Conservation (phyloP, 2,888 invertebrate species). For the Apamea crenata region DNA sequence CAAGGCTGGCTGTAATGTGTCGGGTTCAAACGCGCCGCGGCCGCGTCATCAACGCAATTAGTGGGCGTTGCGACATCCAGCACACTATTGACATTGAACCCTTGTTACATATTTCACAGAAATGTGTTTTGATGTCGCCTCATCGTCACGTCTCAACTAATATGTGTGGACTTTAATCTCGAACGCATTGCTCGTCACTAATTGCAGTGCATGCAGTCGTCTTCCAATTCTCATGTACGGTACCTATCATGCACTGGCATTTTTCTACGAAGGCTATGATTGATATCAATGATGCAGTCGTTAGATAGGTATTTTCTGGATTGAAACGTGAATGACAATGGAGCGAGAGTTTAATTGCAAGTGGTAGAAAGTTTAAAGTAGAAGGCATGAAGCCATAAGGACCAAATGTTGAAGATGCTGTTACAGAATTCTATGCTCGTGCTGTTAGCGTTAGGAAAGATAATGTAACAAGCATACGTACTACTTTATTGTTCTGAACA, state of each 20-base stretch:
- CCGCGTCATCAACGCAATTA: constrained; percentile 83
- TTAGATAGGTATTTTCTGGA: constrained; percentile 35
- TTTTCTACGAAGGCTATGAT: constrained; percentile 60
- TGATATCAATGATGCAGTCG: constrained; percentile 53
- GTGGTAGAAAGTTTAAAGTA: constrained; percentile 31
- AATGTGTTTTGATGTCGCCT: constrained; percentile 82
- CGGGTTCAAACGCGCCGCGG: constrained; percentile 85
- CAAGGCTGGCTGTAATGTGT: constrained; percentile 84
- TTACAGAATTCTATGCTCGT: background rate
- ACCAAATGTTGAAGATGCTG: background rate
- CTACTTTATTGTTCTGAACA: constrained; percentile 42
- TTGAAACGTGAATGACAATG: constrained; percentile 33
- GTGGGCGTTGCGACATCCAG: constrained; percentile 84
- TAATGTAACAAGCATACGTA: constrained; percentile 39
- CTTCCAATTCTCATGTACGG: constrained; percentile 49
- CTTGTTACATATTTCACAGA: constrained; percentile 88
- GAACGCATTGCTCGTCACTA: constrained; percentile 57
- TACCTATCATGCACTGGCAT: constrained; percentile 43
- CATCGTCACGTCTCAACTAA: constrained; percentile 75
- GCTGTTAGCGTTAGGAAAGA: constrained; percentile 1
- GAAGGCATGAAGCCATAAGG: background rate
- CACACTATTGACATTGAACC: constrained; percentile 88
- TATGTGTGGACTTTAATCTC: constrained; percentile 76
- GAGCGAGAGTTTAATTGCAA: constrained; percentile 24
- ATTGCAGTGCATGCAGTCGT: constrained; percentile 53